A percentile compares a stretch with the other conserved stretches of the same genome.
Conservation (phyloP, 92 coral and sea anemone species). For the Umimayanthus chanpuru region DNA sequence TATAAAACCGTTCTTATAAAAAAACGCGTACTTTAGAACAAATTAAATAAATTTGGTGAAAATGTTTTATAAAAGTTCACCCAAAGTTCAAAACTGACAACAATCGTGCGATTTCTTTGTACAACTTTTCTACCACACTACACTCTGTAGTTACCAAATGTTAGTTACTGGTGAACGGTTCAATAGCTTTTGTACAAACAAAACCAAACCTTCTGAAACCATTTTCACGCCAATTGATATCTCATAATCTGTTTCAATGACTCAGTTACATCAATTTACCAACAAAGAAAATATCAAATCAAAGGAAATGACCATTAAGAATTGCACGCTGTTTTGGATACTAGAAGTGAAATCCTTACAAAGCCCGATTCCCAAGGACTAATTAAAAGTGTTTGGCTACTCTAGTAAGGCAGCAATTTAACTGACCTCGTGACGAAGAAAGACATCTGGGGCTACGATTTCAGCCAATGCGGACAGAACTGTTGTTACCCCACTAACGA, state of each 20-base stretch:
- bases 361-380: not conserved
- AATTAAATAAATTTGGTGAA: too few species aligned
- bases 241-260: too few species aligned
- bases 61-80: too few species aligned
- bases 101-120: too few species aligned
- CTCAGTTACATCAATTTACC: not conserved
- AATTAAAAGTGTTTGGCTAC: too few species aligned
- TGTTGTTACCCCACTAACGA: slow-evolving; percentile 16
- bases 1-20: too few species aligned
- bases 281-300: not conserved
- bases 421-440: slow-evolving; percentile 19
- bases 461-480: not conserved
- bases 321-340: not conserved
- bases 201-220: not conserved
- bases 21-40: too few species aligned
- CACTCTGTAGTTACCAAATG: too few species aligned
- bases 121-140: too few species aligned
- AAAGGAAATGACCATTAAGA: not conserved
- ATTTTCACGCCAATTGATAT: not conserved
- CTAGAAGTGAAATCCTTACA: not conserved
- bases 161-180: not conserved
- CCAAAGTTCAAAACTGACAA: too few species aligned
- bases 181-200: not conserved
- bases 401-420: not conserved
- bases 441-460: not conserved